Base-by-base conservation (phyloP, 2,888 invertebrate species). In the Eristalinus sepulchralis region DNA sequence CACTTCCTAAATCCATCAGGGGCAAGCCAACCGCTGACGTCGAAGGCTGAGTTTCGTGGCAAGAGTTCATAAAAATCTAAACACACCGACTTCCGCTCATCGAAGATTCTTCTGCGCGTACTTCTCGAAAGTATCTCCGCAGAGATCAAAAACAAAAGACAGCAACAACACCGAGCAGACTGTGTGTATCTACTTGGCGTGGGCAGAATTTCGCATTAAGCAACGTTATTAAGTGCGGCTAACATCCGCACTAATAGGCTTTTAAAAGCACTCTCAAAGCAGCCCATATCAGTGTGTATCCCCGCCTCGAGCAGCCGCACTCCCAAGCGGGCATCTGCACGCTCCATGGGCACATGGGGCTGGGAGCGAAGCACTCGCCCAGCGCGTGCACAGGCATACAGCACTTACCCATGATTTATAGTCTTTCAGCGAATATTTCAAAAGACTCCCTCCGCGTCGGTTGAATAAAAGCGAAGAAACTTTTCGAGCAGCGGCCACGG, bases 331-430 rank as follows among this genome's bases (percentile, higher is more conserved):
- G 8, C 47, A 47, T 47, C 47, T 47, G 47, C 47, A 17, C 47
- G 47, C 17, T 17, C 17, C 17, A 20, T 17, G 47, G 47, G 47
- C n/a, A 47, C 13, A 4, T 2, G 39, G 3, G 13, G 5, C 2
- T 1, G 39, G n/a, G 47, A 17, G 47, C 6, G 47, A 47, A 47
- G 39, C 39, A 47, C n/a, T 47, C 39, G 39, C 39, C 39, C 39
- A 47, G 17, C 39, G 39, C 39, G 39, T 47, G 39, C 13, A 3
- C 57, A 55, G 47, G 53, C 36, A 34, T 5, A 17, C 60, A 34
- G 60, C 59, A 33, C 57, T 39, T 27, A 31, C 62, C 60, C 70
- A 71, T 84, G 84, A 84, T 84, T 84, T 76, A 84, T 80, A 53
- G 66, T 31, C 75, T 76, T 80, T 67, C 27, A 71, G 67, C 5